Conservation (phyloP, 2,113 vertebrate species). For the Mormyrus iriodes region DNA sequence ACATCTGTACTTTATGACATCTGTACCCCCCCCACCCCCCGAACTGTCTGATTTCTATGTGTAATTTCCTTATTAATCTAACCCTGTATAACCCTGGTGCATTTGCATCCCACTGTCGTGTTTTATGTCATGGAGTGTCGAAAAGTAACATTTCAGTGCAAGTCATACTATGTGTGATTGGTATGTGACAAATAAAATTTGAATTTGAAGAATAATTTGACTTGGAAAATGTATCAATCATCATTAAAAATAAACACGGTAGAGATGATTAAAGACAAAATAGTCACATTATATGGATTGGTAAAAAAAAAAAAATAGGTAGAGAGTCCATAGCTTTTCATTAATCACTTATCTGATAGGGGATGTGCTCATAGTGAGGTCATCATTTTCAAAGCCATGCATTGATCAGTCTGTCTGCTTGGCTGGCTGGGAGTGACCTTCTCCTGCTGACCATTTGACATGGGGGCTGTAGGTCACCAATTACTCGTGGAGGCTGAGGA, state of each 20-base stretch:
- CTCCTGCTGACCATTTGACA: slow-evolving; percentile 51
- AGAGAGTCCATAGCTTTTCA: not conserved
- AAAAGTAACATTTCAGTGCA: not conserved
- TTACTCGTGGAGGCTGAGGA: slow-evolving; percentile 69
- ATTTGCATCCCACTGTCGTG: not conserved
- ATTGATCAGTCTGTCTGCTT: slow-evolving; percentile 52
- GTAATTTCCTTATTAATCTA: no score
- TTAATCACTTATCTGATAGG: slow-evolving; percentile 30
- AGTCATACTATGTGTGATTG: not conserved
- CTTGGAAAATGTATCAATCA: not conserved
- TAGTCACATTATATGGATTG: not conserved
- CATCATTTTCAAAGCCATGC: slow-evolving; percentile 50
- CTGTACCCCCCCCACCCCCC: no score
- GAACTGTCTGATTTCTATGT: no score
- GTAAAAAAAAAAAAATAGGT: not conserved
- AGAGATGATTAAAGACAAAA: not conserved
- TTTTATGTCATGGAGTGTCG: not conserved
- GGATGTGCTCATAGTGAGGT: slow-evolving; percentile 35
- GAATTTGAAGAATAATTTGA: not conserved
- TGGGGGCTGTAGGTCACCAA: slow-evolving; percentile 64
- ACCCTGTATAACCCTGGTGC: no score
- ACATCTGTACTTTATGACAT: no score
- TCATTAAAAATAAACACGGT: not conserved
- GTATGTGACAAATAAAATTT: not conserved
- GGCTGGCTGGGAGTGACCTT: slow-evolving; percentile 45